A percentile compares a stretch with the other conserved stretches of the same genome.
These are phyloP conservation scores for Myotis planiceps DNA, from an alignment of 2,797 vertebrate species.

Conservation along the genomic window DNA sequence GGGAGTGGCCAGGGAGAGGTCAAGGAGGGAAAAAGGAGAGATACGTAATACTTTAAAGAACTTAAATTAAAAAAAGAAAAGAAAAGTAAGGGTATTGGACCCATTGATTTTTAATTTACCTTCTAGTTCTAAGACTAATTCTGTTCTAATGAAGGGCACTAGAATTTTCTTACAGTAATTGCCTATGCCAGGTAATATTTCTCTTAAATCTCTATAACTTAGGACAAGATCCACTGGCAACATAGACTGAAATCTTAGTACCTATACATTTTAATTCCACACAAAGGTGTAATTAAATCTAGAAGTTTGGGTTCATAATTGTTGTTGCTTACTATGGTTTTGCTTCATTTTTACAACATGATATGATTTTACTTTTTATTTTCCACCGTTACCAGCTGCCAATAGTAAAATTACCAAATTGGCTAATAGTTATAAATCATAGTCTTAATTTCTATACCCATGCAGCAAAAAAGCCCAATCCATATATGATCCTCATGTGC, in stretches of 20 bases:
- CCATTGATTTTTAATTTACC: conserved; percentile 21
- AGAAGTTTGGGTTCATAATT: not conserved
- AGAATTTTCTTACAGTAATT: not conserved
- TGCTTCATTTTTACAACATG: not conserved
- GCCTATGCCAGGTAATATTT: not conserved
- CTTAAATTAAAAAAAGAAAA: too few species aligned
- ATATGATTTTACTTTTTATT: not conserved
- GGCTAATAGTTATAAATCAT: not conserved
- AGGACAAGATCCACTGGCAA: not conserved
- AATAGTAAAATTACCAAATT: not conserved
- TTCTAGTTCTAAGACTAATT: not conserved
- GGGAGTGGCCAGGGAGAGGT: too few species aligned
- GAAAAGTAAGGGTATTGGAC: not conserved
- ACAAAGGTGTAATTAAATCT: not conserved
- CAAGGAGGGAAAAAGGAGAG: too few species aligned
- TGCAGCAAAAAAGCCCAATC: not conserved
- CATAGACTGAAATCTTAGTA: not conserved
- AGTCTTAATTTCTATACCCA: not conserved
- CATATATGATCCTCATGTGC: not conserved
- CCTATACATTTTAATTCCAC: not conserved
- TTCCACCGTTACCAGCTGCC: not conserved
- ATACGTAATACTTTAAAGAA: too few species aligned
- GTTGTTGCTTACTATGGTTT: not conserved
- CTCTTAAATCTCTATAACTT: not conserved
- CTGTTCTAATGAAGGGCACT: not conserved